Percentiles rank a stretch among this genome's conserved stretches.
These are phyloP conservation scores for Hyperoplus lanceolatus DNA, from an alignment of 2,797 vertebrate genomes.

Conservation along the genomic window DNA sequence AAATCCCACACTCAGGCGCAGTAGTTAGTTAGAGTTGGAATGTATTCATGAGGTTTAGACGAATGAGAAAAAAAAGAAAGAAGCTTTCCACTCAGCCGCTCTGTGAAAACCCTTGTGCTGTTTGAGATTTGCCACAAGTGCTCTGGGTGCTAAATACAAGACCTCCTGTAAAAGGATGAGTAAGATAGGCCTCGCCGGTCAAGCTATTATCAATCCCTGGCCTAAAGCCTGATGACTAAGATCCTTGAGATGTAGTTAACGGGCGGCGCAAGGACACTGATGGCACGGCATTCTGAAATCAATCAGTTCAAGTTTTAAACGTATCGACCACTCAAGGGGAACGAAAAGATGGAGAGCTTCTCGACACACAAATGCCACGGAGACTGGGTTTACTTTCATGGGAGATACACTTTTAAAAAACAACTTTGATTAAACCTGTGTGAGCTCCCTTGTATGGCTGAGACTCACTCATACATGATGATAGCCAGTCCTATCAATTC, in stretches of 20 bases:
- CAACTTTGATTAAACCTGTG: conserved; percentile 88
- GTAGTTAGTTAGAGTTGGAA: conserved; percentile 85
- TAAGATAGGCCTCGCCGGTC: conserved; percentile 87
- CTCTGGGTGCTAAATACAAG: conserved; percentile 85
- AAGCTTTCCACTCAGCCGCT: conserved; percentile 84
- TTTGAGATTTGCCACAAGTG: conserved; percentile 87
- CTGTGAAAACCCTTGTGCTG: conserved; percentile 85
- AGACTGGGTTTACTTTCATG: conserved; percentile 79
- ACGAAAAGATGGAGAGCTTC: conserved; percentile 76
- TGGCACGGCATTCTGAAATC: conserved; percentile 85
- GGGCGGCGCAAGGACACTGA: conserved; percentile 81
- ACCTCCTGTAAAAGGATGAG: conserved; percentile 87
- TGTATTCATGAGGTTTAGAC: conserved; percentile 86
- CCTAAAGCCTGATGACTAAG: conserved; percentile 86
- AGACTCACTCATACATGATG: conserved; percentile 76
- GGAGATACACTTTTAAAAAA: conserved; percentile 83
- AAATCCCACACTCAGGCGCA: conserved; percentile 87
- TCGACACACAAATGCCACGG: conserved; percentile 76
- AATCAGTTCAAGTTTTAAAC: conserved; percentile 90
- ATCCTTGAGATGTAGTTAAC: conserved; percentile 88
- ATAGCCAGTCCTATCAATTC: conserved; percentile 68
- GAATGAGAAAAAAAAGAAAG: conserved; percentile 73
- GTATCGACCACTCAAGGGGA: conserved; percentile 85
- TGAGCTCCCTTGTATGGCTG: conserved; percentile 81
- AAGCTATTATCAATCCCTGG: conserved; percentile 89